Conservation (phyloP, 2,888 invertebrate genomes). For the Acanthosoma haemorrhoidale region DNA sequence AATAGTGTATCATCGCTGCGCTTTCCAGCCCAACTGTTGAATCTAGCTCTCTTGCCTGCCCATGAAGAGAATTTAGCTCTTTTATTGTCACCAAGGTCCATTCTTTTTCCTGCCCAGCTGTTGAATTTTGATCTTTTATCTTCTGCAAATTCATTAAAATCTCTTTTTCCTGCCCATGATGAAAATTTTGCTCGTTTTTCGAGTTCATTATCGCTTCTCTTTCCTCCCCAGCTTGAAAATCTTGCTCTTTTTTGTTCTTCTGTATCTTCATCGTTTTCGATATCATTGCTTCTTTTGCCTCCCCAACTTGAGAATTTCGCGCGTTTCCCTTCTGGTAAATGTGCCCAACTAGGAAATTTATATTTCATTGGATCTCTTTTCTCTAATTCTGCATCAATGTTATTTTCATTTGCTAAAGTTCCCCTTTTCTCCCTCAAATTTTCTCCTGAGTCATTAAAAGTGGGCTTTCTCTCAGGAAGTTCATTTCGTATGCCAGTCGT, state of each 20-base stretch:
- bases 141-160: background rate
- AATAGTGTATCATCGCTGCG: conserved; percentile 27
- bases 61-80: conserved; percentile 37
- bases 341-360: conserved; percentile 42
- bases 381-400: conserved; percentile 32
- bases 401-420: background rate
- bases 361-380: conserved; percentile 30
- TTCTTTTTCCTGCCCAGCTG: conserved; percentile 43
- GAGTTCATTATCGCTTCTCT: conserved; percentile 25
- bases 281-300: conserved; percentile 31
- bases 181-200: conserved; percentile 35
- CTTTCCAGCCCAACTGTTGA: conserved; percentile 40
- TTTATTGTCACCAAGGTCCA: conserved; percentile 20
- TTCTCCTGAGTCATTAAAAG: background rate
- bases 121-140: conserved; percentile 38
- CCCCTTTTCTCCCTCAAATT: conserved; percentile 18
- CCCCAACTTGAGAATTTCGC: conserved; percentile 39
- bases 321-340: conserved; percentile 29
- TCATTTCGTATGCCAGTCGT: background rate
- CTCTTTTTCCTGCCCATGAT: conserved; percentile 39
- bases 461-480: background rate
- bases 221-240: conserved; percentile 39
- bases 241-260: conserved; percentile 30
- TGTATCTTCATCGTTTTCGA: background rate
- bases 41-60: conserved; percentile 39